Conservation (phyloP, 2,113 vertebrate species). For the Peromyscus maniculatus region DNA sequence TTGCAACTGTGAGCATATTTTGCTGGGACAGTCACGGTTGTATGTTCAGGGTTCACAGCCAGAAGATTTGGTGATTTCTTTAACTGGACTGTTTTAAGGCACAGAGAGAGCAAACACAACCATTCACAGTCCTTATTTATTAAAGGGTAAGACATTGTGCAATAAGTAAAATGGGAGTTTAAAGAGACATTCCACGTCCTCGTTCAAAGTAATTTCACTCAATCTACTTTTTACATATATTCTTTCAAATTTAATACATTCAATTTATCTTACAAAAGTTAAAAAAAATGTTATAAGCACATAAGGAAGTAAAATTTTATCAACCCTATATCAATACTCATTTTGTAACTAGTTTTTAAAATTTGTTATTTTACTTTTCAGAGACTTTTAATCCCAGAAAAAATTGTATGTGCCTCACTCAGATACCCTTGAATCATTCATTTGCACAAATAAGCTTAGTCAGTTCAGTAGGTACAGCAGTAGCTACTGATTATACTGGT, state of each 20-base stretch:
- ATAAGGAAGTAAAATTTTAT: not conserved
- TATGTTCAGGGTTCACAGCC: not conserved
- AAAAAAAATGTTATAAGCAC: too few relatives aligned
- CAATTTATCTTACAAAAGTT: not conserved
- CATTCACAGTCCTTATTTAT: not conserved
- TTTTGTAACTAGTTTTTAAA: not conserved
- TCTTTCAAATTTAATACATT: not conserved
- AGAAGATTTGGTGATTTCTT: not conserved
- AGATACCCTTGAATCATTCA: not conserved
- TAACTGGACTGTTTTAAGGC: not conserved
- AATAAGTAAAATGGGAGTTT: not conserved
- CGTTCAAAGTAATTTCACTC: not conserved
- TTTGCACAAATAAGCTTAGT: not conserved
- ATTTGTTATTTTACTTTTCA: not conserved
- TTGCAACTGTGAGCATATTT: not conserved
- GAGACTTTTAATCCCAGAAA: not conserved
- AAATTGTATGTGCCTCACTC: not conserved
- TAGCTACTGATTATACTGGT: too few relatives aligned
- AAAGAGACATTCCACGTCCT: not conserved
- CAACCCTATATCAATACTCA: not conserved
- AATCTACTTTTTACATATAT: not conserved
- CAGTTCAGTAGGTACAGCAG: not conserved
- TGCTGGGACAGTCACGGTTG: not conserved
- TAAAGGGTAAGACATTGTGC: not conserved
- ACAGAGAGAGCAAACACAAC: not conserved